Evolutionary conservation across 2,113 vertebrate species (phyloP).

Genomic region (Thymallus thymallus): DNA sequence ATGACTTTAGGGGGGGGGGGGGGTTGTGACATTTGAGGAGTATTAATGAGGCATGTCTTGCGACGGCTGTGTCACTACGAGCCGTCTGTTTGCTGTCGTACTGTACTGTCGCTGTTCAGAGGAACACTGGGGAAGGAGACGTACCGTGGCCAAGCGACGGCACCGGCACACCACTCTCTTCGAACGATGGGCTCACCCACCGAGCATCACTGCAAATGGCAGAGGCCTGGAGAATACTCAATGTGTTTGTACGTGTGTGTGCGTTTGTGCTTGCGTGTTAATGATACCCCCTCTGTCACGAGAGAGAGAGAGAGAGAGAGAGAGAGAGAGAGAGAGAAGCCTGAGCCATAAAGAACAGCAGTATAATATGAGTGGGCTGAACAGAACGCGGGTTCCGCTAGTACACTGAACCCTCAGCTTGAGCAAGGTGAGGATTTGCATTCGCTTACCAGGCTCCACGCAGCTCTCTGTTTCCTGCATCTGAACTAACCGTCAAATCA

Average conservation of each 20-base stretch:
- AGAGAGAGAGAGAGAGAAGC: slow-evolving; percentile 29
- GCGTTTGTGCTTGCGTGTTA: not conserved
- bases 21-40: slow-evolving; percentile 78
- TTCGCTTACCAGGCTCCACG: slow-evolving; percentile 55
- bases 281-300: slow-evolving; percentile 44
- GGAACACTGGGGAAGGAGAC: slow-evolving; percentile 60
- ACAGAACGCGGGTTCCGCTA: slow-evolving; percentile 34
- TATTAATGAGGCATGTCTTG: slow-evolving; percentile 77
- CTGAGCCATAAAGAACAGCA: slow-evolving; percentile 66
- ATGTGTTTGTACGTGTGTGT: slow-evolving; percentile 18
- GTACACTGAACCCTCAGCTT: slow-evolving; percentile 57
- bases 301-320: slow-evolving; percentile 42
- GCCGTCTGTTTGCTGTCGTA: slow-evolving; percentile 65
- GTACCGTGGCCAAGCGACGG: slow-evolving; percentile 68
- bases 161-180: slow-evolving; percentile 45
- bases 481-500: slow-evolving; percentile 67
- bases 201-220: slow-evolving; percentile 57
- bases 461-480: slow-evolving; percentile 60
- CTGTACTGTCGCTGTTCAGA: slow-evolving; percentile 47
- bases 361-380: not conserved
- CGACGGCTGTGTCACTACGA: slow-evolving; percentile 73
- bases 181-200: slow-evolving; percentile 68
- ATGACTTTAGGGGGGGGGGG: slow-evolving; percentile 75
- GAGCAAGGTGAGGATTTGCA: slow-evolving; percentile 63
- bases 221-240: slow-evolving; percentile 56